phyloP scores from a whole-genome alignment of 2,797 vertebrate species.

The Ptychadena robeensis region DNA sequence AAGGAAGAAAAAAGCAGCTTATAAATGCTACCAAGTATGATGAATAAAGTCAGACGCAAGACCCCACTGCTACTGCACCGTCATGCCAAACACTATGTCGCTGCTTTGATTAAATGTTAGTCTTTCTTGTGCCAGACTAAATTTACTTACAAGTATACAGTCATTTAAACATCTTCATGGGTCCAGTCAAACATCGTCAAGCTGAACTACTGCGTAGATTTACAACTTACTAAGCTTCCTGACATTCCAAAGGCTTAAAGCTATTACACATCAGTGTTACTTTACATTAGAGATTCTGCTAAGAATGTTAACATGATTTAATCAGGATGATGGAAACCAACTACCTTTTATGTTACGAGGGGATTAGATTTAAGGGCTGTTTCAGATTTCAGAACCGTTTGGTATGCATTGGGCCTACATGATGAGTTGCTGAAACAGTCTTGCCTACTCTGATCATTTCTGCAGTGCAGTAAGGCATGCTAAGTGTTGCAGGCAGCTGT shows the following conservation, averaged over 20 bases:
- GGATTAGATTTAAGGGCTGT: constrained; percentile 61
- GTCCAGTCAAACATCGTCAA: constrained; percentile 22
- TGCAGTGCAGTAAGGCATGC: constrained; percentile 19
- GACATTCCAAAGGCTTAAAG: constrained; percentile 64
- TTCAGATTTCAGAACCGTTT: constrained; percentile 34
- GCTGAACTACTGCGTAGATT: too few relatives aligned
- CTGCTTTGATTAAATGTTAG: too few relatives aligned
- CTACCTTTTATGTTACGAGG: constrained; percentile 59
- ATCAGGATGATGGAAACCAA: constrained; percentile 56
- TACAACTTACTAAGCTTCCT: constrained; percentile 66
- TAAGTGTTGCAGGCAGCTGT: constrained; percentile 44
- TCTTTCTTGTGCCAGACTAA: too few relatives aligned
- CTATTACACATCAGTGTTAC: constrained; percentile 66
- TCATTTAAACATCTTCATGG: not conserved
- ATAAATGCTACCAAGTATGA: too few relatives aligned
- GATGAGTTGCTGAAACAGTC: constrained; percentile 1
- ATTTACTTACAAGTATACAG: too few relatives aligned
- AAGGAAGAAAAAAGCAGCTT: too few relatives aligned
- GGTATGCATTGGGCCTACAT: not conserved
- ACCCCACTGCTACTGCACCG: too few relatives aligned
- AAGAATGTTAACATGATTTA: constrained; percentile 64
- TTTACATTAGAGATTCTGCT: constrained; percentile 65
- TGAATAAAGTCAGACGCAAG: too few relatives aligned
- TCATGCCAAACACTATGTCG: too few relatives aligned
- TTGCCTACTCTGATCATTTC: constrained; percentile 26